Conservation (phyloP, 2,797 vertebrate species). For the Vipera ursinii region DNA sequence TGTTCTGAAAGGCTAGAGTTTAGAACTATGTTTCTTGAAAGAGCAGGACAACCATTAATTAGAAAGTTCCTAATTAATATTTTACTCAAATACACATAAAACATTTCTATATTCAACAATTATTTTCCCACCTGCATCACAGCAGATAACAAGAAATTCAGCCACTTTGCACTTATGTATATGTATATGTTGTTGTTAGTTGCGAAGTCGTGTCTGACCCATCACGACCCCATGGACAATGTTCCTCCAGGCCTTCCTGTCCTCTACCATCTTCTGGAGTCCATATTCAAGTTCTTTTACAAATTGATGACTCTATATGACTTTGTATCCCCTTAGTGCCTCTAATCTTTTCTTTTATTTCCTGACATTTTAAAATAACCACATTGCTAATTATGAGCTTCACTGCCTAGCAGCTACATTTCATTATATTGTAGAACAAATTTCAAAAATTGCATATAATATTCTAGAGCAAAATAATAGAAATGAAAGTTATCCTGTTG, state of each 20-base stretch:
- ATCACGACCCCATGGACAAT: too few relatives aligned
- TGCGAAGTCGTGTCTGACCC: too few relatives aligned
- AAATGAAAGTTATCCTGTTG: not conserved
- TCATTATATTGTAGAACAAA: not conserved
- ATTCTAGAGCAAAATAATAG: not conserved
- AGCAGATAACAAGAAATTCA: not conserved
- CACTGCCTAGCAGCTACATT: not conserved
- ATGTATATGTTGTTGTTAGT: not conserved
- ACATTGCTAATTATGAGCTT: constrained; percentile 33
- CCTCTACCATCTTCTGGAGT: too few relatives aligned
- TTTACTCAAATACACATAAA: not conserved
- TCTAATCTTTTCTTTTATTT: constrained; percentile 11
- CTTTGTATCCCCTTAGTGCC: not conserved
- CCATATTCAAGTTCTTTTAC: not conserved
- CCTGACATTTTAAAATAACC: constrained; percentile 18
- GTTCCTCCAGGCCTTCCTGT: too few relatives aligned
- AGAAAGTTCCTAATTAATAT: not conserved
- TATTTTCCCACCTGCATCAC: not conserved
- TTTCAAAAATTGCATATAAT: not conserved
- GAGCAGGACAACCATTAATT: not conserved
- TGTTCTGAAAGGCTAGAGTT: not conserved
- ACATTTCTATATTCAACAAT: not conserved
- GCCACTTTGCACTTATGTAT: not conserved
- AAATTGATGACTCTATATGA: not conserved
- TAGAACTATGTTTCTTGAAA: not conserved